phyloP scores from a whole-genome alignment of 2,113 vertebrate genomes.

The Sisor rabdophorus region DNA sequence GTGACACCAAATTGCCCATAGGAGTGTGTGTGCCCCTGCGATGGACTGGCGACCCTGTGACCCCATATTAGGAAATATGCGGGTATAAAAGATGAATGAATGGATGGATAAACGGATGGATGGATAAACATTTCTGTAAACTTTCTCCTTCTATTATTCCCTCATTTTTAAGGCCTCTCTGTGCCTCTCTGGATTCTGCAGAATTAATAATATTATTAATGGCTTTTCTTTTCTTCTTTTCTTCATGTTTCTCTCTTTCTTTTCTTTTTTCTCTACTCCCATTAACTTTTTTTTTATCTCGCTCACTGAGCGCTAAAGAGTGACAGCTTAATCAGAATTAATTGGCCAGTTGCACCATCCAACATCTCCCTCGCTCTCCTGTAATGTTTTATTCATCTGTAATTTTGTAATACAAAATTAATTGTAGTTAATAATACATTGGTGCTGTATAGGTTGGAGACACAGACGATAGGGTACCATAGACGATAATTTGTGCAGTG shows the following conservation, averaged over 20 bases:
- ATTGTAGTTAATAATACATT: constrained; percentile 60
- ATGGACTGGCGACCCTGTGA: no score
- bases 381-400: constrained; percentile 58
- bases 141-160: neutral
- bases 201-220: constrained; percentile 46
- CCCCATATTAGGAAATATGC: no score
- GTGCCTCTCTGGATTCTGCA: constrained; percentile 14
- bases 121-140: neutral
- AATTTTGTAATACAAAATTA: constrained; percentile 60
- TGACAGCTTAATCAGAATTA: constrained; percentile 60
- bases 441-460: constrained; percentile 49
- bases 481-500: constrained; percentile 37
- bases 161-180: constrained; percentile 18
- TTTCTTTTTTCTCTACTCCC: neutral
- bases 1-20: no score
- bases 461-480: constrained; percentile 36
- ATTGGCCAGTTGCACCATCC: constrained; percentile 54
- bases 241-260: neutral
- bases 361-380: constrained; percentile 39
- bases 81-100: no score
- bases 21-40: no score
- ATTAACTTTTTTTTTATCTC: constrained; percentile 40
- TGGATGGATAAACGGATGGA: no score
- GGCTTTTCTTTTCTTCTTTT: constrained; percentile 30
- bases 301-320: constrained; percentile 36